Evolutionary conservation across 2,888 invertebrate species (phyloP), one percentile per base, ranked within the genome.

Genomic region (Cantharis flavilabris): DNA sequence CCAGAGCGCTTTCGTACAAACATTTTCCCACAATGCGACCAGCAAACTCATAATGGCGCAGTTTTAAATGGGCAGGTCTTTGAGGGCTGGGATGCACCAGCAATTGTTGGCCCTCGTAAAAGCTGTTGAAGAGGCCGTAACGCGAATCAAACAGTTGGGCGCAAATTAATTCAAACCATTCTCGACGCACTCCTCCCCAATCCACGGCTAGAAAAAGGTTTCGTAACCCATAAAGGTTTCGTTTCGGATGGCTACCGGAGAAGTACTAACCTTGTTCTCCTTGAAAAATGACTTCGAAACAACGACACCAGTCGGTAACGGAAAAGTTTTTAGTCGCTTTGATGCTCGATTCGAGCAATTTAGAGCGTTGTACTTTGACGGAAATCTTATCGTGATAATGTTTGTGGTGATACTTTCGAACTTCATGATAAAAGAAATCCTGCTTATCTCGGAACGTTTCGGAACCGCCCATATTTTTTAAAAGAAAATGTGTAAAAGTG

Each of bases 1-100:
- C 97, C 72, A 97, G 91, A 3, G 97, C 95, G 77, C 96, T 96
- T 90, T 98, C 98, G 88, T 97, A 97, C 83, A 98, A 90, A 88
- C 98, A 97, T 90, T 98, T 98, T 78, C 97, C 98, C 62, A 98
- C 97, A 83, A 98, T 92, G 89, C 95, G 95, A 72, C 98, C 98
- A 49, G 98, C 98, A 85, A 96, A 95, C 89, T 98, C 97, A 88
- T 94, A 97, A 89, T 97, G 95, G 84, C 97, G 96, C 77, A 97
- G 86, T 89, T 97, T 97, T 49, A 96, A 89, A 85, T 94, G 92
- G 3, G 93, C 85, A 5, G 95, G 92, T n/a, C 97, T 90, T 84
- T 92, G 91, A 1, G 93, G 93, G 89, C 96, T 97, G 3, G 98
- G 98, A 89, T 97, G 97, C 62, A 97, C 97, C 79, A 97, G 90